These are phyloP conservation scores for Crocallis elinguaria DNA, from an alignment of 2,888 invertebrate species.

Conservation along the genomic window DNA sequence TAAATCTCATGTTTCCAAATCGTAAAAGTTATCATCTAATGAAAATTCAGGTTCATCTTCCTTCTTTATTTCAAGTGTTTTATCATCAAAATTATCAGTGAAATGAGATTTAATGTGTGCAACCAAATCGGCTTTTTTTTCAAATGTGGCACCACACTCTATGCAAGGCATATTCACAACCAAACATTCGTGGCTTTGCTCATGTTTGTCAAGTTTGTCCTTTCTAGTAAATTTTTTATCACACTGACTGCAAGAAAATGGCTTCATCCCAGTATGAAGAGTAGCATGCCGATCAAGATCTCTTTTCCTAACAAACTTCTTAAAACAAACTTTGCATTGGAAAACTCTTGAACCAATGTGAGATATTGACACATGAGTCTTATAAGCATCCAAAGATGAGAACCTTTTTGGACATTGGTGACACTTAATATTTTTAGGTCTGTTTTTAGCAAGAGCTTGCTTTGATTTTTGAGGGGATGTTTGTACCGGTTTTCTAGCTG, in stretches of 20 bases:
- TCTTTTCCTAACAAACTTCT: constrained; percentile 88
- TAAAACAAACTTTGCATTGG: constrained; percentile 87
- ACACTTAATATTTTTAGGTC: constrained; percentile 80
- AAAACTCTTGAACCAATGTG: constrained; percentile 84
- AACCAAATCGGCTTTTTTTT: constrained; percentile 83
- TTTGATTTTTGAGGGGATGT: constrained; percentile 68
- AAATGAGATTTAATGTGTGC: constrained; percentile 86
- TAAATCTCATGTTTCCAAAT: constrained; percentile 68
- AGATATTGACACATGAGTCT: constrained; percentile 80
- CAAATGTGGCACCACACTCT: constrained; percentile 86
- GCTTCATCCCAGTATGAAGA: constrained; percentile 87
- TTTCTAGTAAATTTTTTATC: constrained; percentile 88
- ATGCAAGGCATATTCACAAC: constrained; percentile 86
- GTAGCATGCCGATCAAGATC: constrained; percentile 88
- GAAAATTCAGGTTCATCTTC: constrained; percentile 69
- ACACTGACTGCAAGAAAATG: constrained; percentile 88
- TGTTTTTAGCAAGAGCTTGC: constrained; percentile 63
- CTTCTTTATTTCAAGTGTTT: constrained; percentile 69
- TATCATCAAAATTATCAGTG: constrained; percentile 76
- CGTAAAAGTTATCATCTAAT: constrained; percentile 72
- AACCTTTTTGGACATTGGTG: constrained; percentile 81
- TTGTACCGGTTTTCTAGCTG: constrained; percentile 58
- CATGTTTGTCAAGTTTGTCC: constrained; percentile 88
- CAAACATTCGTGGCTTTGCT: constrained; percentile 86
- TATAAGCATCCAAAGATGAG: constrained; percentile 79